Evolutionary conservation across 2,888 invertebrate species (phyloP).

Genomic region (Eupithecia abbreviata): DNA sequence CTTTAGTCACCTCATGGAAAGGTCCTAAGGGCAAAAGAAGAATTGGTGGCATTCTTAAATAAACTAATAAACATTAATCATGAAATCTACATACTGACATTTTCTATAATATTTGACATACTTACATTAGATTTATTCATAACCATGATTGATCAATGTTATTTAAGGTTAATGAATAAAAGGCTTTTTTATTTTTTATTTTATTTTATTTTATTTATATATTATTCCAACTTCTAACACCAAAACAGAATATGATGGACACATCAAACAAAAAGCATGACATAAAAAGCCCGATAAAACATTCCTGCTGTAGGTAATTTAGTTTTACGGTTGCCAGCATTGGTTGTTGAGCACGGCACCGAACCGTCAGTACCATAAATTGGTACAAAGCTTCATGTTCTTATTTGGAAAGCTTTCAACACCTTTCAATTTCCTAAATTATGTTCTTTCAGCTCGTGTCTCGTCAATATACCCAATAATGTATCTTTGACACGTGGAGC

Average conservation of each 20-base stretch:
- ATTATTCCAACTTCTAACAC: neutral
- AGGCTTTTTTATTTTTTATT: too few relatives aligned
- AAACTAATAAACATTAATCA: too few relatives aligned
- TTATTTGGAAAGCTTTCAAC: constrained; percentile 17
- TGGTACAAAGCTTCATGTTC: constrained; percentile 12
- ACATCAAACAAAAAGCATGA: neutral
- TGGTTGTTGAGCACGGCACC: constrained; percentile 2
- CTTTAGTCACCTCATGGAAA: too few relatives aligned
- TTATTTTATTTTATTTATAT: too few relatives aligned
- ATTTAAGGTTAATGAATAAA: too few relatives aligned
- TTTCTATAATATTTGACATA: too few relatives aligned
- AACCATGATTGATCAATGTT: too few relatives aligned
- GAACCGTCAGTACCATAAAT: constrained; percentile 8
- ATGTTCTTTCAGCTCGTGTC: constrained; percentile 11
- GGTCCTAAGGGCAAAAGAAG: too few relatives aligned
- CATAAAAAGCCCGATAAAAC: neutral
- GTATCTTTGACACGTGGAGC: constrained; percentile 6
- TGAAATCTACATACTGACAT: too few relatives aligned
- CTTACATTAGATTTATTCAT: too few relatives aligned
- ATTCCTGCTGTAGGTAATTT: neutral
- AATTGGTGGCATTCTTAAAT: too few relatives aligned
- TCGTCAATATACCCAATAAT: constrained; percentile 11
- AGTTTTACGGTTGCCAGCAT: neutral
- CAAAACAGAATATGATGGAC: neutral
- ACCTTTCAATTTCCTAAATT: constrained; percentile 18